These are phyloP conservation scores for Camponotus pennsylvanicus DNA, from an alignment of 1,140 invertebrate species.

Conservation along the genomic window DNA sequence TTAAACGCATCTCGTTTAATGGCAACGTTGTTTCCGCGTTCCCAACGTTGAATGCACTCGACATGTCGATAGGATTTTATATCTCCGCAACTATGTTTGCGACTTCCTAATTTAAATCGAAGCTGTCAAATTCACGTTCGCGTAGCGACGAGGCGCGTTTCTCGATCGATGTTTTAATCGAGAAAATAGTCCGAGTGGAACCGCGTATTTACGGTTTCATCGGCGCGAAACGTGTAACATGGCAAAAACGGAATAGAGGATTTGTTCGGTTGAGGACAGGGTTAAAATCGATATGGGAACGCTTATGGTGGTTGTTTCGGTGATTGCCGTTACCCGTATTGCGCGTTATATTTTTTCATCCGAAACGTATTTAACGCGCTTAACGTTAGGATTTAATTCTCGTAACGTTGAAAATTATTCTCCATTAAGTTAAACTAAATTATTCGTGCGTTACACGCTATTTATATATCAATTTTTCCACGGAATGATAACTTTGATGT, in stretches of 20 bases:
- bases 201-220: slow-evolving; percentile 22
- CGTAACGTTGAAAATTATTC: not conserved
- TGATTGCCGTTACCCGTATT: not conserved
- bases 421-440: not conserved
- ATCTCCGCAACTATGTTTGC: not conserved
- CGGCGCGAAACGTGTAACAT: not conserved
- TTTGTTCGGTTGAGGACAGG: not conserved
- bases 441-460: not conserved
- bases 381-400: not conserved
- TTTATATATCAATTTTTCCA: not conserved
- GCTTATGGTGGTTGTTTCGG: not conserved
- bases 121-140: slow-evolving; percentile 17
- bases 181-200: slow-evolving; percentile 25
- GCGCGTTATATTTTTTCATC: not conserved
- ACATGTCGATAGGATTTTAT: slow-evolving; percentile 8
- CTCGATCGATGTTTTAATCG: slow-evolving; percentile 48
- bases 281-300: slow-evolving; percentile 35
- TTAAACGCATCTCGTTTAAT: slow-evolving; percentile 10
- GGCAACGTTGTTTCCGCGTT: slow-evolving; percentile 28
- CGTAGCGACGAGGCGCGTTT: not conserved
- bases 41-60: slow-evolving; percentile 20
- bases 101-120: slow-evolving; percentile 9
- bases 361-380: not conserved
- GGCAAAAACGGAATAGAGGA: slow-evolving; percentile 7
- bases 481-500: not conserved